Evolutionary conservation across 2,888 invertebrate genomes (phyloP).

Genomic region (Teinopalpus imperialis): DNA sequence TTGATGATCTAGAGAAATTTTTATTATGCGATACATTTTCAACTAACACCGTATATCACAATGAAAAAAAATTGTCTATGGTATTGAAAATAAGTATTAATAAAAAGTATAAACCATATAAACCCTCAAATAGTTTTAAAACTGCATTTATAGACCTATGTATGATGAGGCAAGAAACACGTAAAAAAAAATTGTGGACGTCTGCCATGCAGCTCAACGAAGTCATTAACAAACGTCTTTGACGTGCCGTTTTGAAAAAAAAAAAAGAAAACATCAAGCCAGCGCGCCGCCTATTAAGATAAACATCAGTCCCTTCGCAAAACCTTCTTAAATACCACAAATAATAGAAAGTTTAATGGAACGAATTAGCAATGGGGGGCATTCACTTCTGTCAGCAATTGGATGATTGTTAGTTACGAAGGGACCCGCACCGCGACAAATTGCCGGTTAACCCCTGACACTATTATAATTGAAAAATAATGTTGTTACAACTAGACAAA

Average conservation of each 20-base stretch:
- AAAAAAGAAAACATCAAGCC: background rate
- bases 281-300: background rate
- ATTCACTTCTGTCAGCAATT: conserved; percentile 42
- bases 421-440: conserved; percentile 44
- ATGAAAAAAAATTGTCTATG: no score
- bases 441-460: conserved; percentile 40
- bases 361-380: conserved; percentile 33
- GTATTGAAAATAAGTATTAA: no score
- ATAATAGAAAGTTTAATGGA: conserved; percentile 23
- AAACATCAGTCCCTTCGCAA: conserved; percentile 12
- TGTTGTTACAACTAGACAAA: conserved; percentile 26
- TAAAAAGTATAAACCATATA: no score
- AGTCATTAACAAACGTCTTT: background rate
- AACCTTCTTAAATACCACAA: conserved; percentile 19
- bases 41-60: no score
- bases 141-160: no score
- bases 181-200: no score
- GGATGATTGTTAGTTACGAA: conserved; percentile 37
- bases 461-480: conserved; percentile 23
- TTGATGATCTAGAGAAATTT: no score
- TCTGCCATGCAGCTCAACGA: no score
- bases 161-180: no score
- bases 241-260: background rate
- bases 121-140: no score
- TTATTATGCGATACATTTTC: no score